Conservation (phyloP, 2,113 vertebrate species). For the Hippocampus comes region DNA sequence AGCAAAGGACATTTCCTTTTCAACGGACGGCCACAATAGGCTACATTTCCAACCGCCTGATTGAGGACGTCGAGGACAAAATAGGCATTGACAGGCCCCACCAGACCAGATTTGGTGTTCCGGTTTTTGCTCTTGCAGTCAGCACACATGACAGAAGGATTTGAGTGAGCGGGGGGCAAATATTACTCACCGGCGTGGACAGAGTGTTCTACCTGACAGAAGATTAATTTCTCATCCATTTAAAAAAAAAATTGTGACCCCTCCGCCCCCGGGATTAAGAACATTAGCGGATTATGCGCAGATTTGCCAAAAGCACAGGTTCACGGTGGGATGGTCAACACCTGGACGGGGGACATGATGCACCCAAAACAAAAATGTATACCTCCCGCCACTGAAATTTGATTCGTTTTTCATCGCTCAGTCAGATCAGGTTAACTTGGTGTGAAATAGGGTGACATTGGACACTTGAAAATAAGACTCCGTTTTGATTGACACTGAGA, state of each 20-base stretch:
- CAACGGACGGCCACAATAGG: neutral
- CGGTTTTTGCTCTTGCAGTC: conserved; percentile 2
- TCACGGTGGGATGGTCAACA: conserved; percentile 55
- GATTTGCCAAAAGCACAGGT: conserved; percentile 62
- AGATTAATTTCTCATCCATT: conserved; percentile 72
- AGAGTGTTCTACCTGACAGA: conserved; percentile 61
- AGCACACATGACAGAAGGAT: conserved; percentile 42
- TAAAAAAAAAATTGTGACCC: conserved; percentile 64
- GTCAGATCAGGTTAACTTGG: conserved; percentile 16
- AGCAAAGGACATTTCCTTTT: neutral
- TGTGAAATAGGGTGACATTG: conserved; percentile 4
- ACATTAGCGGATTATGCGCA: conserved; percentile 68
- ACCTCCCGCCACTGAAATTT: neutral
- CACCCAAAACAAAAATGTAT: conserved; percentile 27
- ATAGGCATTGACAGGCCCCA: conserved; percentile 1
- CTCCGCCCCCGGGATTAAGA: conserved; percentile 57
- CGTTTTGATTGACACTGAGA: too few relatives aligned
- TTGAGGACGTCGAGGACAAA: conserved; percentile 53
- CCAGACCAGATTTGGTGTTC: conserved; percentile 38
- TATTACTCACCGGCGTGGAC: conserved; percentile 47
- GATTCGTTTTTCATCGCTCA: neutral
- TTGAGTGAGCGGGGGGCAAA: conserved; percentile 30
- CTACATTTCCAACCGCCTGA: conserved; percentile 1
- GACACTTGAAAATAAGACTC: neutral
- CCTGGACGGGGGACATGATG: conserved; percentile 59